These are phyloP conservation scores for Tetrapedia diversipes DNA, from an alignment of 2,888 invertebrate species.

Conservation along the genomic window DNA sequence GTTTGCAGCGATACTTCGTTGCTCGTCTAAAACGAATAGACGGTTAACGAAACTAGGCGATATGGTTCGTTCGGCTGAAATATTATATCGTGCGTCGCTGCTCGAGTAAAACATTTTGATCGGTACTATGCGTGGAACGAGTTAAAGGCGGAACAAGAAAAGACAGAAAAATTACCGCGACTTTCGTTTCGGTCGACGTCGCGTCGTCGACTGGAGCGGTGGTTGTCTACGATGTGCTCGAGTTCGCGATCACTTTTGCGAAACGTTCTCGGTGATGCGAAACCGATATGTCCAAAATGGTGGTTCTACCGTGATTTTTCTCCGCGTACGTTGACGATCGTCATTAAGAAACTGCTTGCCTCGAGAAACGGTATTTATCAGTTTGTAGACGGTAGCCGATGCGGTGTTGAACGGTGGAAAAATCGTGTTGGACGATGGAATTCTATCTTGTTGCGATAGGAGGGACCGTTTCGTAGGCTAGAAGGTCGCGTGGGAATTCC, in stretches of 20 bases:
- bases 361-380: no score
- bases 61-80: conserved; percentile 54
- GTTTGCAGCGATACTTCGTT: not conserved
- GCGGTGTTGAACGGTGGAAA: not conserved
- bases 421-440: not conserved
- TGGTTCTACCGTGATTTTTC: no score
- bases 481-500: conserved; percentile 13
- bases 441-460: not conserved
- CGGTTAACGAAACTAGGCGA: conserved; percentile 52
- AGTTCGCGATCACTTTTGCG: not conserved
- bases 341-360: no score
- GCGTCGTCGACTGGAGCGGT: conserved; percentile 11
- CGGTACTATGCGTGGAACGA: conserved; percentile 11
- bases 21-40: conserved; percentile 22
- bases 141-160: conserved; percentile 17
- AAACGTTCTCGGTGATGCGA: not conserved
- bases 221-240: not conserved
- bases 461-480: not conserved
- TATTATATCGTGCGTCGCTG: conserved; percentile 49
- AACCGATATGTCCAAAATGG: not conserved
- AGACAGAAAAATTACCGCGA: conserved; percentile 34
- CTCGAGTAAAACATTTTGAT: conserved; percentile 54
- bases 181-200: conserved; percentile 12
- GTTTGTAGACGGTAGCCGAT: not conserved
- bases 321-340: no score